These are phyloP conservation scores for Lepidurus apus DNA, from an alignment of 1,140 invertebrate genomes.

Conservation along the genomic window DNA sequence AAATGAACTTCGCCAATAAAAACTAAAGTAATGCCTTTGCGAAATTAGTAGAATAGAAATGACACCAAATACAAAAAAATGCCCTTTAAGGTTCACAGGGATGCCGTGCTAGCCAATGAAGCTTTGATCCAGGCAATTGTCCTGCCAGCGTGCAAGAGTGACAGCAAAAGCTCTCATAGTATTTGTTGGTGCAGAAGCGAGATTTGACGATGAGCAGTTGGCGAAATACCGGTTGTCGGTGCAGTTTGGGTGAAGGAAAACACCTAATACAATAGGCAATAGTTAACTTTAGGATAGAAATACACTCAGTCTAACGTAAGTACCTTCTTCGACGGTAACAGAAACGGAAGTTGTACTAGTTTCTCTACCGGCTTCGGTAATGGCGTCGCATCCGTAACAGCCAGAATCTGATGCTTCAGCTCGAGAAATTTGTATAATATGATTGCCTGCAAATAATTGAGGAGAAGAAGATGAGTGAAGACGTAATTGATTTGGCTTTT, in stretches of 20 bases:
- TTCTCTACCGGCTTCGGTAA: conserved; percentile 60
- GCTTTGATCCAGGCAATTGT: conserved; percentile 52
- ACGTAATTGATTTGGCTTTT: conserved; percentile 19
- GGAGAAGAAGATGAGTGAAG: conserved; percentile 29
- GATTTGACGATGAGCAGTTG: conserved; percentile 82
- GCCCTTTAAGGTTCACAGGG: too few relatives aligned
- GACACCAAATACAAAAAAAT: too few relatives aligned
- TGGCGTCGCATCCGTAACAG: conserved; percentile 68
- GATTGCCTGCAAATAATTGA: conserved; percentile 51
- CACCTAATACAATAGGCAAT: conserved; percentile 48
- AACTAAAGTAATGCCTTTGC: too few relatives aligned
- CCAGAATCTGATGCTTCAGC: conserved; percentile 64
- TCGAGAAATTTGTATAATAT: conserved; percentile 59
- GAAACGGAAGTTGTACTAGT: conserved; percentile 51
- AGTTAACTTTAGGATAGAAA: conserved; percentile 35
- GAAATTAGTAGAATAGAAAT: too few relatives aligned
- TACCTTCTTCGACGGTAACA: conserved; percentile 59
- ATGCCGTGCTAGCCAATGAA: conserved; percentile 43
- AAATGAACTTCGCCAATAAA: too few relatives aligned
- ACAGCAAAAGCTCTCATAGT: conserved; percentile 88
- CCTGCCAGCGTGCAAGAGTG: conserved; percentile 79
- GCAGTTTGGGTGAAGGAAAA: conserved; percentile 68
- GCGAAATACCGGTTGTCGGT: conserved; percentile 82
- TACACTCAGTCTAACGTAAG: not conserved
- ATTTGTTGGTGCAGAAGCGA: conserved; percentile 74